Percentiles rank a stretch among this genome's conserved stretches.
phyloP scores from a whole-genome alignment of 2,888 invertebrate species.

The Ptychoptera contaminata region DNA sequence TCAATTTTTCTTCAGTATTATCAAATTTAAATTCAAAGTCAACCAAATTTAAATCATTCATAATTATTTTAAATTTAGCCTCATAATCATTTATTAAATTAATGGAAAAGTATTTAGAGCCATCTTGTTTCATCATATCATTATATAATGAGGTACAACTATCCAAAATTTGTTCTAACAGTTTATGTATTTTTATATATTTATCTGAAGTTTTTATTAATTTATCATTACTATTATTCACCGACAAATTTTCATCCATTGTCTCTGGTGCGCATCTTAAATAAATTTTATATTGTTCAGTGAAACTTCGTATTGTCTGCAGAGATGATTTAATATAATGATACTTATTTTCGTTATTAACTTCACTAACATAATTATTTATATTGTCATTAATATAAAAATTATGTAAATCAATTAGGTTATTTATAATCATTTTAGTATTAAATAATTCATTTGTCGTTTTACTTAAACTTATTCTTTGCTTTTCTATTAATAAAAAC shows the following conservation, averaged over 20 bases:
- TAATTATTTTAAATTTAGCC: not conserved
- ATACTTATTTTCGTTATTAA: not conserved
- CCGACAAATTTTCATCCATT: not conserved
- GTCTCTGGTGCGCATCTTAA: constrained; percentile 42
- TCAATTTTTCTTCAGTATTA: not conserved
- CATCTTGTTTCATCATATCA: not conserved
- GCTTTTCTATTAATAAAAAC: constrained; percentile 47
- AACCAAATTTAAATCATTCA: not conserved
- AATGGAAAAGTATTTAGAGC: not conserved
- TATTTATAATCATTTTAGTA: constrained; percentile 33
- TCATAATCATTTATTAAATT: not conserved
- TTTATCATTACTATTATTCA: not conserved
- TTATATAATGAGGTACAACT: not conserved
- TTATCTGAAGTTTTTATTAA: not conserved
- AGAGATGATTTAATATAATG: constrained; percentile 16
- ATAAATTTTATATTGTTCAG: constrained; percentile 53
- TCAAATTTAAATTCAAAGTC: not conserved
- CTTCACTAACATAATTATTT: constrained; percentile 16
- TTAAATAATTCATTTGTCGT: constrained; percentile 40
- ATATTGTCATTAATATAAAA: too few species aligned
- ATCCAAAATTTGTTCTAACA: not conserved
- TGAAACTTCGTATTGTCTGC: constrained; percentile 24
- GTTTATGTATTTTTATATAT: not conserved
- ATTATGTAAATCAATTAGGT: constrained; percentile 10
- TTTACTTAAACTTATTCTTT: constrained; percentile 44